Evolutionary conservation across 1,140 invertebrate genomes (phyloP), one percentile per base, ranked within the genome.

Genomic region (Drosophila mauritiana): DNA sequence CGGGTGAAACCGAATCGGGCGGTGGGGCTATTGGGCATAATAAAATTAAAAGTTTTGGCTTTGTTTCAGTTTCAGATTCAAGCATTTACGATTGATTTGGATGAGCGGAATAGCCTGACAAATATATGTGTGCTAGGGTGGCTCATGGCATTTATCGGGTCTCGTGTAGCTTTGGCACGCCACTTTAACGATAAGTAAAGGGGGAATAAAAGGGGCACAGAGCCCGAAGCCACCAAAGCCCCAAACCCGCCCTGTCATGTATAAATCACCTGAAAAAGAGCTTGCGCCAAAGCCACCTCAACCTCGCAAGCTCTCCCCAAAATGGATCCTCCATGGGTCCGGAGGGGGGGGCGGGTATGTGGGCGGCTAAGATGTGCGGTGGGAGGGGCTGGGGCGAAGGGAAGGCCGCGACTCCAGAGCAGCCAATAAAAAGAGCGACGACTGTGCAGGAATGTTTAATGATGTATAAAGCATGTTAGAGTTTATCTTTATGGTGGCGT

Each of bases 381-480:
- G 31, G 34, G 45, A 31, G 57, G 67, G 46, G 27, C 10, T 31
- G 53, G 43, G 22, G 27, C 6, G 48, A 49, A 11, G 10, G 46
- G 27, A 34, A 17, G 48, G 48, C 25, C 48, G 48, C 36, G 61
- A 36, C 46, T 65, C 68, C 48, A 54, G 62, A 52, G 62, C 61
- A 70, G 53, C 70, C 80, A 88, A 89, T 83, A 88, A 89, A 88
- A 89, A 84, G 80, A 64, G 74, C 68, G 68, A 74, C 75, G 84
- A 73, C 84, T 86, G 83, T 88, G 84, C 84, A 90, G 84, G 84
- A 89, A 89, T 89, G 84, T 89, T 89, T 89, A 89, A 89, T 89
- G 84, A 89, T 89, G 84, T 89, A 89, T 89, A 89, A 89, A 89
- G 85, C 85, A 89, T 89, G 85, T 89, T 89, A 89, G 85, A 89